Evolutionary conservation across 2,113 vertebrate species (phyloP), one percentile per base, ranked within the genome.

Genomic region (Podocnemis expansa): DNA sequence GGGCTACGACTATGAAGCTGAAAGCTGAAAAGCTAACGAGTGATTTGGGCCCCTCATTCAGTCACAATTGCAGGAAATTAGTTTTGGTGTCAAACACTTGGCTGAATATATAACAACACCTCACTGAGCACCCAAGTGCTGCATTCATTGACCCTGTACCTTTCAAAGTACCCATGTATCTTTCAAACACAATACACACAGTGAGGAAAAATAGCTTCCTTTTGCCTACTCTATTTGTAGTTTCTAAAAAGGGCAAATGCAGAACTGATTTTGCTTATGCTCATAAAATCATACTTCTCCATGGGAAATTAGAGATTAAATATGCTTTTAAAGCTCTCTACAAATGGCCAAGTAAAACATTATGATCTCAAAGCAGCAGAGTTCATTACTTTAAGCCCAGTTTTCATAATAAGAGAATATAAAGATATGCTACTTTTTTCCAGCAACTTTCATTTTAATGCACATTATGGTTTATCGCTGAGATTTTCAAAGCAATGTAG

Each of bases 381-480:
- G 73, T 85, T 54, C 85, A 93, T 81, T 95, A 58, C 85, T 94
- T 90, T 82, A 89, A 94, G 79, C 87, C 89, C 84, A 90, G 54
- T 58, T 93, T 92, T 91, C 95, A 94, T 47, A 94, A 94, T 94
- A 96, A 91, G 96, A 95, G 95, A 75, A 27, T 78, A 93, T 90
- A 93, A 96, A 93, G 24, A 52, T 90, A 89, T 86, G 94, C 96
- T 93, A 93, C 27, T 81, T 97, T 96, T 96, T 94, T 93, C 91
- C 82, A 84, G 78, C 89, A 97, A 92, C 88, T 93, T 96, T 84
- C 80, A 88, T 78, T 43, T 88, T 25, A 95, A 96, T 93, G 84
- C 82, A 73, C 93, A 96, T 89, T 94, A 83, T 79, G 89, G 84
- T 45, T 51, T 94, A 87, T 91, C 88, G 89, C 58, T 95, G 89